Evolutionary conservation across 2,888 invertebrate genomes (phyloP).

Genomic region (Stenolophus ochropezus): DNA sequence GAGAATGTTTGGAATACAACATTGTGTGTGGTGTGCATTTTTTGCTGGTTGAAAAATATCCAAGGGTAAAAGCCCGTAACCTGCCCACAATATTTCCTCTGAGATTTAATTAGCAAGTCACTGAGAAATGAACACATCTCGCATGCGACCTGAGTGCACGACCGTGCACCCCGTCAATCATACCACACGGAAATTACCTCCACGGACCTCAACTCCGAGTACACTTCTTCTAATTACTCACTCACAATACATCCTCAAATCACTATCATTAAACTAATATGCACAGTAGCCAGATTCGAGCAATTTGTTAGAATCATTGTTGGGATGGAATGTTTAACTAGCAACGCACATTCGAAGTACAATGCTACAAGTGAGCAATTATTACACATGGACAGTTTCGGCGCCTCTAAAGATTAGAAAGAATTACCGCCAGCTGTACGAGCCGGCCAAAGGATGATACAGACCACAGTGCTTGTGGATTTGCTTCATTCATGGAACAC

Average conservation of each 20-base stretch:
- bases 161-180: conserved; percentile 50
- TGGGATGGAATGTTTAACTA: conserved; percentile 21
- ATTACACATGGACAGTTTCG: conserved; percentile 15
- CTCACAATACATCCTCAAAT: conserved; percentile 26
- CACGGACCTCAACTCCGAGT: not conserved
- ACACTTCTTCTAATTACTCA: conserved; percentile 15
- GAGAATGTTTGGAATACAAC: too few species aligned
- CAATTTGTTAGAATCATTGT: conserved; percentile 17
- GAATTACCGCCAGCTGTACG: too few species aligned
- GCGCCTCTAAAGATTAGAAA: too few species aligned
- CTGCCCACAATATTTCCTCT: conserved; percentile 62
- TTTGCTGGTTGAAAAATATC: conserved; percentile 60
- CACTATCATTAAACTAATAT: conserved; percentile 30
- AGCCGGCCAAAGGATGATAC: too few species aligned
- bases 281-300: conserved; percentile 27
- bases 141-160: conserved; percentile 33
- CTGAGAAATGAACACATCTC: conserved; percentile 65
- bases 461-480: too few species aligned
- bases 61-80: not conserved
- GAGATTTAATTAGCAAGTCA: conserved; percentile 70
- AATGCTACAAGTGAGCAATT: conserved; percentile 33
- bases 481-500: too few species aligned
- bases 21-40: too few species aligned
- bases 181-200: conserved; percentile 1
- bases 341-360: conserved; percentile 15